Conservation (phyloP, 2,113 vertebrate genomes). For the Noctilio leporinus region DNA sequence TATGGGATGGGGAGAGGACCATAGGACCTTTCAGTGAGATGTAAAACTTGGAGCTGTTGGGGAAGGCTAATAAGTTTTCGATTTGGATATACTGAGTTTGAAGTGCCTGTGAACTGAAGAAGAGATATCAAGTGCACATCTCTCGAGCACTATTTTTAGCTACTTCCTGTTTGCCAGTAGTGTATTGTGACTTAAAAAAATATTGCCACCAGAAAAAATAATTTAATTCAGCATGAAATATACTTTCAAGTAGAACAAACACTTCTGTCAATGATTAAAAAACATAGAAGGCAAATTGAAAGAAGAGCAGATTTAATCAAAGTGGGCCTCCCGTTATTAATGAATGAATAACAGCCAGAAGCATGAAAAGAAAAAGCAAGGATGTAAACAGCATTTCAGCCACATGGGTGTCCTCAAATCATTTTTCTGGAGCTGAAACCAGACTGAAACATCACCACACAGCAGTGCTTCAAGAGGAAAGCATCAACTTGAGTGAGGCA, state of each 20-base stretch:
- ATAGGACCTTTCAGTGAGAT: not conserved
- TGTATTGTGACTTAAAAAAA: not conserved
- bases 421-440: not conserved
- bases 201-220: not conserved
- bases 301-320: not conserved
- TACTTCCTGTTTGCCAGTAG: conserved; percentile 11
- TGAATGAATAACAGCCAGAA: not conserved
- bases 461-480: not conserved
- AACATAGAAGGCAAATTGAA: not conserved
- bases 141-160: conserved; percentile 3
- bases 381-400: not conserved
- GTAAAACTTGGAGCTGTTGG: not conserved
- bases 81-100: not conserved
- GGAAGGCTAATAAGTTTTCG: not conserved
- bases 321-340: not conserved
- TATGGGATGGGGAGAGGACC: not conserved
- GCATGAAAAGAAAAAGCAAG: not conserved
- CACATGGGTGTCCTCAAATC: not conserved
- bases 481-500: not conserved
- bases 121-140: not conserved
- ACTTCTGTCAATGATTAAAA: not conserved
- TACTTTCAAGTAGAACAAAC: not conserved
- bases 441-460: not conserved
- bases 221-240: not conserved
- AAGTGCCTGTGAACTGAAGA: not conserved